Evolutionary conservation across 2,888 invertebrate genomes (phyloP).

Genomic region (Uropetala carovei): DNA sequence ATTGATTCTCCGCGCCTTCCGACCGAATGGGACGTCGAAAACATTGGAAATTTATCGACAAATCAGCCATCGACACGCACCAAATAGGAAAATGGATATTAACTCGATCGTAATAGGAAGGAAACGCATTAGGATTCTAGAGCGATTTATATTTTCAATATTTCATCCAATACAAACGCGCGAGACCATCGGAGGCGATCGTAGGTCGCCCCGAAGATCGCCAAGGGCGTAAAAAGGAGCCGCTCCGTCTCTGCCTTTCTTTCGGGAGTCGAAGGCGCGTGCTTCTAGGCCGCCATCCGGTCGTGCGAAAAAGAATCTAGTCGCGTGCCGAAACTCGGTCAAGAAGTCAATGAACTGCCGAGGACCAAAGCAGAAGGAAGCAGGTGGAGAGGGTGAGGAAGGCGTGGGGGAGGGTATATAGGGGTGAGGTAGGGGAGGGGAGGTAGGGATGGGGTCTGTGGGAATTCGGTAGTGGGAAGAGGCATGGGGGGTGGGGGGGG

Average conservation of each 20-base stretch:
- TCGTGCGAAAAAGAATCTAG: neutral
- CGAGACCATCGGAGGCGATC: too few relatives aligned
- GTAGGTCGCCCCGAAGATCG: neutral
- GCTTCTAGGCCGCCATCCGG: neutral
- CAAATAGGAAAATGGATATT: too few relatives aligned
- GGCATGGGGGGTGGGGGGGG: neutral
- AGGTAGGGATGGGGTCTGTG: neutral
- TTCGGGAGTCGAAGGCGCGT: neutral
- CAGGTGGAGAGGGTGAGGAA: neutral
- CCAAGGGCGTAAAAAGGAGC: neutral
- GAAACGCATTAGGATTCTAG: too few relatives aligned
- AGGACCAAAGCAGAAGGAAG: neutral
- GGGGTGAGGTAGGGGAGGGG: neutral
- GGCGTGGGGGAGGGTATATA: neutral
- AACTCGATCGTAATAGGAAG: too few relatives aligned
- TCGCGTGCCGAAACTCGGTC: conserved; percentile 40
- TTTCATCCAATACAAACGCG: too few relatives aligned
- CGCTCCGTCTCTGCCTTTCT: neutral
- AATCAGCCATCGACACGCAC: too few relatives aligned
- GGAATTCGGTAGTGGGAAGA: neutral
- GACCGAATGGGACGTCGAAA: too few relatives aligned
- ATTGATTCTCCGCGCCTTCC: too few relatives aligned
- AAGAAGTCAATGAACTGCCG: conserved; percentile 43
- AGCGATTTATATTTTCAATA: too few relatives aligned
- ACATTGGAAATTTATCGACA: too few relatives aligned